Base-by-base conservation (phyloP, 2,797 vertebrate genomes). In the Sardinella longiceps region DNA sequence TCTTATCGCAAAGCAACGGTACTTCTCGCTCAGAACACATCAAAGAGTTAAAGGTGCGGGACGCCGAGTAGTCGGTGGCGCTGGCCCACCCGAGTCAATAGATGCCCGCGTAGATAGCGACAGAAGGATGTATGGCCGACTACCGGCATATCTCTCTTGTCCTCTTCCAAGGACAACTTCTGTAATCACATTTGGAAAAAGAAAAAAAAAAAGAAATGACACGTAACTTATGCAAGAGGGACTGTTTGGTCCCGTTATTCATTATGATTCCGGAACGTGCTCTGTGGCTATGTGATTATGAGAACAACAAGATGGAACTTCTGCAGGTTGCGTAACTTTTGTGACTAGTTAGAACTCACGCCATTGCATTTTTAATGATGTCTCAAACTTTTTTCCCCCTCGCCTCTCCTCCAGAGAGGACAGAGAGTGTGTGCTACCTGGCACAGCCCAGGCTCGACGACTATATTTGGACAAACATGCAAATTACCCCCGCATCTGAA, bases 201-300 rank as follows among this genome's bases (percentile, higher is more conserved):
- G 33, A 66, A n/a, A 53, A 20, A 20, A 53, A 30, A 12, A 66
- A 30, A 30, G 20, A 74, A 33, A 20, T 74, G 15, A 70, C 30
- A 33, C 28, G 15, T 28, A 74, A 39, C 66, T 81, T 83, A 50
- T 53, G 53, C 87, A 77, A 74, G 30, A 82, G 74, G 81, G 70
- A 86, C 28, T 33, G 81, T 3, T 23, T 18, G 12, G 77, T 84
- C 85, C 58, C 85, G 33, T 80, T 50, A 28, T 50, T 77, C 81
- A 84, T 87, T 85, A 84, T 2, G 37, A 86, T 84, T 82, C 56
- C 9, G 33, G 28, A 74, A 37, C 30, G 81, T 86, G 81, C 82
- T 84, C 70, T 82, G 48, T 83, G 81, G 80, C 70, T 80, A 80
- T 39, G 80, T 58, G 66, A 74, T 83, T 60, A 85, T 83, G 53